Percentiles rank a stretch among this genome's conserved stretches.
Conservation (phyloP, 2,888 invertebrate genomes). For the Herminia tarsipennalis region DNA sequence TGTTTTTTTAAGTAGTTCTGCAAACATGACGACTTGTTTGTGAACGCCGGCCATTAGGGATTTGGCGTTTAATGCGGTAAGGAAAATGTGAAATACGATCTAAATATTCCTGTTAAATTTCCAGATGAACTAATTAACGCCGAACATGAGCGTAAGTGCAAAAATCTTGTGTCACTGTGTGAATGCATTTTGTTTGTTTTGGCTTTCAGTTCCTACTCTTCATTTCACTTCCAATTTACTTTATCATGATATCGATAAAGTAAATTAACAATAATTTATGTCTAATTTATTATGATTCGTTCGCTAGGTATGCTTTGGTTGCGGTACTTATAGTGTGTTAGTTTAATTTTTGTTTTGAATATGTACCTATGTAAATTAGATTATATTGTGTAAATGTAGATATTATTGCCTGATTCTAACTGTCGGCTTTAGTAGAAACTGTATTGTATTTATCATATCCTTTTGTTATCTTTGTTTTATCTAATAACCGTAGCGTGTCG, state of each 20-base stretch:
- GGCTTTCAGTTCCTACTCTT: slow-evolving; percentile 4
- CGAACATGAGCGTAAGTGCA: slow-evolving; percentile 76
- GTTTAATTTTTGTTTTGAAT: slow-evolving; percentile 1
- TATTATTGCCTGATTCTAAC: too few species aligned
- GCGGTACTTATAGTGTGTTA: slow-evolving; percentile 1
- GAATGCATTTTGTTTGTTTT: slow-evolving; percentile 2
- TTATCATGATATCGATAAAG: too few species aligned
- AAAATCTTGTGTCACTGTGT: slow-evolving; percentile 11
- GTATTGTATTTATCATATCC: too few species aligned
- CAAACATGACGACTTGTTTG: too few species aligned
- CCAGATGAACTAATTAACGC: slow-evolving; percentile 76
- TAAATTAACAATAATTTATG: too few species aligned
- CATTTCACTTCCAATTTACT: too few species aligned
- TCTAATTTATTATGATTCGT: neutral
- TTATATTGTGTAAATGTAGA: too few species aligned
- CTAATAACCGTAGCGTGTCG: neutral
- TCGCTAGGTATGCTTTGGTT: neutral
- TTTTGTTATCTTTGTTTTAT: too few species aligned
- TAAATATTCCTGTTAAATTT: slow-evolving; percentile 52
- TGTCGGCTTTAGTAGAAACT: too few species aligned
- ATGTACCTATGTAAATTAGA: too few species aligned
- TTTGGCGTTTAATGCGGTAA: neutral
- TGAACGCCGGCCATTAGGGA: too few species aligned
- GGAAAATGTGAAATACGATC: neutral
- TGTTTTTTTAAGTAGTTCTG: neutral